These are phyloP conservation scores for Anarhynchus alexandrinus DNA, from an alignment of 2,113 vertebrate species.

Conservation along the genomic window DNA sequence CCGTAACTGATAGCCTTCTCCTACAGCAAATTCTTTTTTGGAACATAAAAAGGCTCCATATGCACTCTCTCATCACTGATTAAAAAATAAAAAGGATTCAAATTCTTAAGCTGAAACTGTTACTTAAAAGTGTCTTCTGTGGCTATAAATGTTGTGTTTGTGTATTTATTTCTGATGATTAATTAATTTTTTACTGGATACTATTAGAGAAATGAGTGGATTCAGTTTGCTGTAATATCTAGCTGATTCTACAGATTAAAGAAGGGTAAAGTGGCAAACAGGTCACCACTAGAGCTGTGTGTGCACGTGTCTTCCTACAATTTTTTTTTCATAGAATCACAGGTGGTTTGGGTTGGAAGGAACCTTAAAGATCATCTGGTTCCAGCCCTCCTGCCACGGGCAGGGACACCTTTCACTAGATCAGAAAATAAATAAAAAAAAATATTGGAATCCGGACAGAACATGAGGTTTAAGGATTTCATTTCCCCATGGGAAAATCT, in stretches of 20 bases:
- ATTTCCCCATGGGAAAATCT: background rate
- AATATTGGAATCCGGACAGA: background rate
- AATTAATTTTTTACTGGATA: background rate
- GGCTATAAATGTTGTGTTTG: background rate
- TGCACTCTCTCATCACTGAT: too few species aligned
- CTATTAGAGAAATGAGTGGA: background rate
- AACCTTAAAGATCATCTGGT: background rate
- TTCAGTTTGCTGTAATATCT: background rate
- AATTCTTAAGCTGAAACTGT: background rate
- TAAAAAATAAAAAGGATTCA: background rate
- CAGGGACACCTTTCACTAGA: background rate
- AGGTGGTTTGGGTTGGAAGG: background rate
- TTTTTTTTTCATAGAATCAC: background rate
- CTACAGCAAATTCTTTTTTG: too few species aligned
- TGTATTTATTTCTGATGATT: background rate
- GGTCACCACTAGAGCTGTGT: background rate
- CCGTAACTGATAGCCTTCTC: background rate
- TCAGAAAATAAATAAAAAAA: background rate
- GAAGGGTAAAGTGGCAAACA: background rate
- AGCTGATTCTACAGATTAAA: background rate
- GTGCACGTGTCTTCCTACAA: rapidly evolving
- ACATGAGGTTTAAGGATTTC: background rate
- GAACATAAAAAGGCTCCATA: background rate
- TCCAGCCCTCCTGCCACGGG: background rate
- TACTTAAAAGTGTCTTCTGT: background rate